Conservation (phyloP, 2,113 vertebrate species). For the Sebastes schlegelii region DNA sequence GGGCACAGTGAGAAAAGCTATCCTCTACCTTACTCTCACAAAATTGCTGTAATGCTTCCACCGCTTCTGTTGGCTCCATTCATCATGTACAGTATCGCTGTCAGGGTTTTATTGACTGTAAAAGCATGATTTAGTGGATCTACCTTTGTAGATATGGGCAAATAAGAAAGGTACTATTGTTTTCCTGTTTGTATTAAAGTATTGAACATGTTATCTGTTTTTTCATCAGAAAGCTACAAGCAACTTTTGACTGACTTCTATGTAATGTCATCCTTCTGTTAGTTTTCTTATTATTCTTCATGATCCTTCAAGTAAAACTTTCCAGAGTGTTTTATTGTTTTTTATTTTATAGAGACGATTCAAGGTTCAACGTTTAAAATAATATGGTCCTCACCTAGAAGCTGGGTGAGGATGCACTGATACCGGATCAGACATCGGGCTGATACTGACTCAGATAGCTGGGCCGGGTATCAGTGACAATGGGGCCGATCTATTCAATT, state of each 20-base stretch:
- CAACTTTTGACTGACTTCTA: neutral
- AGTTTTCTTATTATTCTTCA: neutral
- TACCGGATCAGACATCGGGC: too few relatives aligned
- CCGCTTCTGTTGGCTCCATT: slow-evolving; percentile 34
- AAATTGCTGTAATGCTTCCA: slow-evolving; percentile 31
- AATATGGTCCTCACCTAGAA: neutral
- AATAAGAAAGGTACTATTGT: neutral
- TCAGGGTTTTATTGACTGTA: slow-evolving; percentile 27
- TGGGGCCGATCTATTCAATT: too few relatives aligned
- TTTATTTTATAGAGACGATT: slow-evolving; percentile 9
- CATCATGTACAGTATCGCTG: slow-evolving; percentile 33
- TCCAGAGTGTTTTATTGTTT: too few relatives aligned
- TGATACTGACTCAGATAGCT: too few relatives aligned
- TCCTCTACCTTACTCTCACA: slow-evolving; percentile 17
- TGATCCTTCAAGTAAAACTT: neutral
- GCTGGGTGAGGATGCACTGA: too few relatives aligned
- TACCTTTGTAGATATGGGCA: neutral
- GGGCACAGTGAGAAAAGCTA: slow-evolving; percentile 34
- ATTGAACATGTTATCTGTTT: neutral
- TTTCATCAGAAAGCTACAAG: neutral
- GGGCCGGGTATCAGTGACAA: too few relatives aligned
- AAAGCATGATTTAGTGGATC: slow-evolving; percentile 33
- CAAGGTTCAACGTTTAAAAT: neutral
- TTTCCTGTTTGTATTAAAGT: slow-evolving; percentile 10
- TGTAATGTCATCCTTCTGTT: neutral